Evolutionary conservation across 2,113 vertebrate species (phyloP).

Genomic region (Thryonomys swinderianus): DNA sequence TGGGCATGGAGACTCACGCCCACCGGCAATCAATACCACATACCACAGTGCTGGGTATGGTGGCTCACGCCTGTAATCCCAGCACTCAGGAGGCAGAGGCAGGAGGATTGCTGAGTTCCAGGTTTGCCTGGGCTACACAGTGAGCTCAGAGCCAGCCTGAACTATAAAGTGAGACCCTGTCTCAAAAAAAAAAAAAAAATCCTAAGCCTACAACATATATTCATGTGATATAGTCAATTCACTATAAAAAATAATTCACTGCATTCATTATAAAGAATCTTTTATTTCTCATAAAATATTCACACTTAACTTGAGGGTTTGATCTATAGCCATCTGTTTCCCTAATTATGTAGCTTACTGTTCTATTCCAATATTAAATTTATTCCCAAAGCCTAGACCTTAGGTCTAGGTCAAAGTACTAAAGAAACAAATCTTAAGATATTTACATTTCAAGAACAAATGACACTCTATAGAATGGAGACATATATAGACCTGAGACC

Average conservation of each 20-base stretch:
- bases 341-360: neutral
- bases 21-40: too few relatives aligned
- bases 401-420: neutral
- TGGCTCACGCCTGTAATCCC: too few relatives aligned
- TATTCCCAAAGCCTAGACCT: neutral
- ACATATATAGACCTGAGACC: neutral
- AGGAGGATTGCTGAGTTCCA: too few relatives aligned
- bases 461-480: neutral
- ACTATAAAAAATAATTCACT: neutral
- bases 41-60: too few relatives aligned
- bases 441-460: neutral
- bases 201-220: neutral
- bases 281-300: slow-evolving; percentile 9
- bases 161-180: too few relatives aligned
- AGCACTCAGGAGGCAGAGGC: too few relatives aligned
- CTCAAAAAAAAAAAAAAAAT: too few relatives aligned
- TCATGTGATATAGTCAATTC: neutral
- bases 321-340: neutral
- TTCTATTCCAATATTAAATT: neutral
- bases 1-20: too few relatives aligned
- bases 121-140: too few relatives aligned
- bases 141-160: too few relatives aligned
- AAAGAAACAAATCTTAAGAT: neutral
- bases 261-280: neutral
- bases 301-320: neutral